Conservation (phyloP, 2,888 invertebrate genomes). For the Hirtodrosophila cameraria region DNA sequence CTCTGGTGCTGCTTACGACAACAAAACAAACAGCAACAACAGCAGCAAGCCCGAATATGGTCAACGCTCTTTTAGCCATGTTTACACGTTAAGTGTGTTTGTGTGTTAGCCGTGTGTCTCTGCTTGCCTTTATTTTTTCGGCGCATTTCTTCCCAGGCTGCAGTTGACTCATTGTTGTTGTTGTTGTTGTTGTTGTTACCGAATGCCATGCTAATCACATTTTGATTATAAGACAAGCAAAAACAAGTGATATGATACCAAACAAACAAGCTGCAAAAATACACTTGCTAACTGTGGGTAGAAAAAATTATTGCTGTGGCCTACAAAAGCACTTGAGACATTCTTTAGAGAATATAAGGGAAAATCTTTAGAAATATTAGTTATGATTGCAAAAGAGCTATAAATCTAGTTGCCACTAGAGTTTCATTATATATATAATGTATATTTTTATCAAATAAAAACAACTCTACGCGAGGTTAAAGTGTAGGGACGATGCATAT, state of each 20-base stretch:
- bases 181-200: slow-evolving; percentile 26
- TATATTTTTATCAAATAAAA: too few species aligned
- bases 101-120: slow-evolving; percentile 65
- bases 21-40: slow-evolving; percentile 51
- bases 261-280: slow-evolving; percentile 22
- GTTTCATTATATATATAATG: too few species aligned
- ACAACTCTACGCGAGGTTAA: too few species aligned
- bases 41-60: slow-evolving; percentile 67
- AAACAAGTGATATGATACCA: slow-evolving; percentile 33
- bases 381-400: too few species aligned
- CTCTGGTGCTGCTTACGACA: slow-evolving; percentile 61
- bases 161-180: slow-evolving; percentile 30
- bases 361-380: too few species aligned
- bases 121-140: slow-evolving; percentile 14
- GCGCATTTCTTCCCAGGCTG: slow-evolving; percentile 64
- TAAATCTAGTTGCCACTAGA: too few species aligned
- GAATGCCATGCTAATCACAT: slow-evolving; percentile 75
- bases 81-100: slow-evolving; percentile 79
- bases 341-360: too few species aligned
- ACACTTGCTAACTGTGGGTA: slow-evolving; percentile 19
- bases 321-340: too few species aligned
- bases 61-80: slow-evolving; percentile 79
- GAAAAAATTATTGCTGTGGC: too few species aligned
- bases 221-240: slow-evolving; percentile 66
- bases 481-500: too few species aligned